These are phyloP conservation scores for Patella ulyssiponensis DNA, from an alignment of 2,888 invertebrate species.

Conservation along the genomic window DNA sequence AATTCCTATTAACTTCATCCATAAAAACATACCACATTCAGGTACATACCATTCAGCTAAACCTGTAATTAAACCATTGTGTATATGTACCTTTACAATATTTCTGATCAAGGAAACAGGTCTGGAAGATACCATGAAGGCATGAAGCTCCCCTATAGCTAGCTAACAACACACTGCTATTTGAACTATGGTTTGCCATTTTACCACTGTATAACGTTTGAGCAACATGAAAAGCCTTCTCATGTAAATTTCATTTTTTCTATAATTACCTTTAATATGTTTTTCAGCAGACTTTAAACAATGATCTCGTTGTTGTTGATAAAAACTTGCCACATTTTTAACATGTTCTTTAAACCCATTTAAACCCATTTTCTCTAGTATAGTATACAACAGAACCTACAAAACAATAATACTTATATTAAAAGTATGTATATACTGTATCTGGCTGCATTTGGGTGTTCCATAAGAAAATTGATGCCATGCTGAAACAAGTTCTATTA, in stretches of 20 bases:
- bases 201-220: too few relatives aligned
- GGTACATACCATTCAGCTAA: slow-evolving; percentile 81
- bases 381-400: slow-evolving; percentile 76
- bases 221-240: too few relatives aligned
- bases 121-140: too few relatives aligned
- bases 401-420: slow-evolving; percentile 41
- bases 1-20: slow-evolving; percentile 81
- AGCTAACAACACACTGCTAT: too few relatives aligned
- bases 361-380: slow-evolving; percentile 77
- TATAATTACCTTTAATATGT: slow-evolving; percentile 75
- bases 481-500: background rate
- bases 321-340: slow-evolving; percentile 77
- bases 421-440: too few relatives aligned
- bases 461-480: background rate
- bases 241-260: too few relatives aligned
- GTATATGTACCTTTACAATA: too few relatives aligned
- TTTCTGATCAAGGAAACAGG: too few relatives aligned
- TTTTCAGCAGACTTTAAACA: slow-evolving; percentile 78
- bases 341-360: slow-evolving; percentile 78
- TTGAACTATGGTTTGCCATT: too few relatives aligned
- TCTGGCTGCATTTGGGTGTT: too few relatives aligned
- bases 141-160: too few relatives aligned
- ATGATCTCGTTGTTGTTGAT: slow-evolving; percentile 78
- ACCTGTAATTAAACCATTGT: slow-evolving; percentile 67
- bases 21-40: slow-evolving; percentile 84